Base-by-base conservation (phyloP, 92 coral and sea anemone species). In the Zoanthus gigantus region DNA sequence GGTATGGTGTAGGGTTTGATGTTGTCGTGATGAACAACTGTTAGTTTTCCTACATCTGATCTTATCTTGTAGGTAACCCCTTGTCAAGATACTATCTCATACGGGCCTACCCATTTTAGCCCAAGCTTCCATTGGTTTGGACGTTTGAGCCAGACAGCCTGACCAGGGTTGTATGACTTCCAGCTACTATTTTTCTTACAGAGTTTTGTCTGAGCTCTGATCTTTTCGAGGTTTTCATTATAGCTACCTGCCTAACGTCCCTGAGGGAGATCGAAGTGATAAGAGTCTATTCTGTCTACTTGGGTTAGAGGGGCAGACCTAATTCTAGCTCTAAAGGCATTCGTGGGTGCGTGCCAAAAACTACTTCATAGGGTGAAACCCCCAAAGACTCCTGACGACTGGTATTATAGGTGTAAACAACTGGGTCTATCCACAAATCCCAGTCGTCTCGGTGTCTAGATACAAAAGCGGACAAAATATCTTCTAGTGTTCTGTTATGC, bases 91-190 rank as follows among this genome's bases (percentile, higher is more conserved):
- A 88, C 48, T 32, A 91, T 67, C 52, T 75, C 75, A 69, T 45
- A 88, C 11, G 91, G 93, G 14, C 93, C 91, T 2, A 88, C 57
- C 91, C 93, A 91, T 83, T 81, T 91, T 45, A 7, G 53, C 2
- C 93, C 93, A 45, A 91, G 76, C 42, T 91, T 91, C 93, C 93
- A 87, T 34, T 46, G 31, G 68, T 88, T 88, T 30, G 91, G 91
- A 42, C 93, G 76, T 71, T 83, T 74, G 63, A 87, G 56, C 91
- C 80, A 78, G 15, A 87, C 91, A 9, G 88, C 46, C 56, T 91
- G 91, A 12, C 83, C 88, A 37, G 45, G 72, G 17, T 2, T 86
- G 46, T 28, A 12, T 30, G 83, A 50, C 23, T 9, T 37, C 34
- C 84, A 65, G 34, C 29, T 11, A 37, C 83, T 71, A 31, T 65